A percentile compares a stretch with the other conserved stretches of the same genome.
phyloP scores from a whole-genome alignment of 1,140 invertebrate species.

The Drosophila sp. region DNA sequence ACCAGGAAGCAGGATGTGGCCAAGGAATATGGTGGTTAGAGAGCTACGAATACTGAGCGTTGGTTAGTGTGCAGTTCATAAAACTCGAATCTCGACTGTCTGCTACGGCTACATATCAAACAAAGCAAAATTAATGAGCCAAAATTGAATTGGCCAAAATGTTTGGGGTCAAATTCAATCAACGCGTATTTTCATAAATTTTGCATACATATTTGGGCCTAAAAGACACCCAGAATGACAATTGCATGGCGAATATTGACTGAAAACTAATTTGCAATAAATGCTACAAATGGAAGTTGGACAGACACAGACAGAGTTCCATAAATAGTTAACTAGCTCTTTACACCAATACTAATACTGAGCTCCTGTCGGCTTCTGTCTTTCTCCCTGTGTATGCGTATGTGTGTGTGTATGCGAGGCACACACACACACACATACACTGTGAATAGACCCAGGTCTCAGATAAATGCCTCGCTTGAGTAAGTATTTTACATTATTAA shows the following conservation, averaged over 20 bases:
- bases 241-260: conserved; percentile 29
- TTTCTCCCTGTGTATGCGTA: background rate
- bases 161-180: conserved; percentile 64
- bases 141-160: conserved; percentile 65
- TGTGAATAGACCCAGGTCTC: conserved; percentile 6
- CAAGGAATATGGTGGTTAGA: background rate
- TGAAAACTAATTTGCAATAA: conserved; percentile 50
- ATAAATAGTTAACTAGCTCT: conserved; percentile 51
- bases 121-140: conserved; percentile 61
- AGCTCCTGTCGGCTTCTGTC: conserved; percentile 4
- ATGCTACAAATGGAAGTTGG: conserved; percentile 42
- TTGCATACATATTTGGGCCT: conserved; percentile 15
- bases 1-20: conserved; percentile 15
- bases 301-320: conserved; percentile 34
- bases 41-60: background rate
- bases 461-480: conserved; percentile 39
- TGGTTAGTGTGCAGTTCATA: conserved; percentile 8
- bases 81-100: conserved; percentile 4
- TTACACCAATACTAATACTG: conserved; percentile 33
- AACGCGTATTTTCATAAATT: conserved; percentile 70
- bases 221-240: background rate
- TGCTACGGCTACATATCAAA: conserved; percentile 8
- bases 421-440: background rate
- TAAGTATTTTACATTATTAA: conserved; percentile 26
- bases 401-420: background rate